Base-by-base conservation (phyloP, 2,888 invertebrate species). In the Chydorus sphaericus region DNA sequence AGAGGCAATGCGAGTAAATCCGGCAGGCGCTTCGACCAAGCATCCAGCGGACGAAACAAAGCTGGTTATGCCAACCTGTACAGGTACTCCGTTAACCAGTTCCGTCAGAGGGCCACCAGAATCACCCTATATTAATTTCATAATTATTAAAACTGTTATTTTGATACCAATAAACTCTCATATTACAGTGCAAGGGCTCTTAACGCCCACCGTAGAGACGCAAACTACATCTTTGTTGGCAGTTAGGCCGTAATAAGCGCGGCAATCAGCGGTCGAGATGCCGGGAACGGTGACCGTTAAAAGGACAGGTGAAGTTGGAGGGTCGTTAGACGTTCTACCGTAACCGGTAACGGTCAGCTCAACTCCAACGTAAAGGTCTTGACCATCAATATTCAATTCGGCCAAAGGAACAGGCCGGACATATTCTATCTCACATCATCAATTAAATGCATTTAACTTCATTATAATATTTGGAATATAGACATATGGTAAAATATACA, bases 1-100 rank as follows among this genome's bases (percentile, higher is more conserved):
- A 23, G 65, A 62, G 37, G 68, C 66, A 31, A 71, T 64, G 59
- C 71, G 66, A 16, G 69, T 63, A 61, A 66, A 72, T 31, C 66
- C 72, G 18, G 67, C 68, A 3, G 71, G 71, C 14, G 63, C 60
- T 1, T 68, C 68, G 10, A 56, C 58, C 56, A 66, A 62, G 59
- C 72, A 71, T n/a, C 71, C 70, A 20, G 61, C 60, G 16, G 56
- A 38, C 4, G 69, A 62, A 2, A 64, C 64, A 62, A 71, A 72
- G 10, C 69, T 70, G 38, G 67, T 65, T 20, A 67, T 60, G n/a
- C 68, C 67, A 23, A 66, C 60, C 62, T 66, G 64, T n/a, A 62
- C 62, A 56, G 39, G 54, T 14, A 51, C 56, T 4, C 57, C 60
- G 6, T 48, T 54, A 28, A 65, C 62, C 61, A 61, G 62, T 66